Conservation (phyloP, 2,113 vertebrate species). For the Gallinago media region DNA sequence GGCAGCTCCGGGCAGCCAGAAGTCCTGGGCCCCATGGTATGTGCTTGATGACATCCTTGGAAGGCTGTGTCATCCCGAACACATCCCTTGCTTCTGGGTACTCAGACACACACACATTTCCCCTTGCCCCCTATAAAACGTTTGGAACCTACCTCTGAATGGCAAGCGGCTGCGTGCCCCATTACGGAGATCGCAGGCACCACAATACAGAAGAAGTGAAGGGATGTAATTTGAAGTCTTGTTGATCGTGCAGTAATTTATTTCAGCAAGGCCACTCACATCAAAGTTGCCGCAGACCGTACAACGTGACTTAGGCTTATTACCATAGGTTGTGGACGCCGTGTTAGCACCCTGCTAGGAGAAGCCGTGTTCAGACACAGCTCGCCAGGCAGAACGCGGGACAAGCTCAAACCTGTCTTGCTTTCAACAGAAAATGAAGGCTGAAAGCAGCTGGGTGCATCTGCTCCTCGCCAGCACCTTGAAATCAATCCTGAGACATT, state of each 20-base stretch:
- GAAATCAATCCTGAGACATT: background rate
- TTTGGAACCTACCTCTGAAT: background rate
- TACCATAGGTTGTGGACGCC: background rate
- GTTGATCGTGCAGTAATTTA: background rate
- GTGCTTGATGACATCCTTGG: background rate
- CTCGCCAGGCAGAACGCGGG: background rate
- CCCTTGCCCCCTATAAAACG: background rate
- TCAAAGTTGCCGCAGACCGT: background rate
- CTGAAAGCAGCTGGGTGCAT: constrained; percentile 45
- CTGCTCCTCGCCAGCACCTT: constrained; percentile 1
- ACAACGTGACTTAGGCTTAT: fast-evolving
- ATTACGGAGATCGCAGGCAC: background rate
- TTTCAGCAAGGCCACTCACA: background rate
- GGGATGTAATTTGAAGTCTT: background rate
- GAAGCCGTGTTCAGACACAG: background rate
- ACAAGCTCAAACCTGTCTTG: background rate
- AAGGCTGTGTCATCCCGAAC: background rate
- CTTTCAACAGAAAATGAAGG: constrained; percentile 41
- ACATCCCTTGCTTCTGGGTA: background rate
- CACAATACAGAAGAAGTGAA: background rate
- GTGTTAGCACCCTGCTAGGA: background rate
- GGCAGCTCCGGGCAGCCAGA: background rate
- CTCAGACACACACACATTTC: background rate
- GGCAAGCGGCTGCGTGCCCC: background rate
- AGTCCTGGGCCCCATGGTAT: background rate